Conservation (phyloP, 1,140 invertebrate species). For the Sminthurinus signatus region DNA sequence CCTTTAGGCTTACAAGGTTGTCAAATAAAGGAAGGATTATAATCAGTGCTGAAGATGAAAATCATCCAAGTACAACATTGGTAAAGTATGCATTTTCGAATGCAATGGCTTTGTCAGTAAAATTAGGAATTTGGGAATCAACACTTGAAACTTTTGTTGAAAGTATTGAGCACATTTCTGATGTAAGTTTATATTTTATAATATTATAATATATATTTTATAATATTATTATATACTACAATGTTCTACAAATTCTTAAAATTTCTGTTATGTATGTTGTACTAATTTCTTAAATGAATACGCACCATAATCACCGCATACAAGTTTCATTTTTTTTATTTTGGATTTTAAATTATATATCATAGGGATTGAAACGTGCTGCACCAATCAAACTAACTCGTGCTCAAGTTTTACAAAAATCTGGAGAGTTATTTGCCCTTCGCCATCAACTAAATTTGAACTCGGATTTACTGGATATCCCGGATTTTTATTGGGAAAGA, state of each 20-base stretch:
- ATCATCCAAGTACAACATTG: too few relatives aligned
- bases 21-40: too few relatives aligned
- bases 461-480: conserved; percentile 86
- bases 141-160: conserved; percentile 73
- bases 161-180: conserved; percentile 70
- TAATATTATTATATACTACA: too few relatives aligned
- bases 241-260: too few relatives aligned
- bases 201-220: too few relatives aligned
- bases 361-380: conserved; percentile 66
- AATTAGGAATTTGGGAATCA: conserved; percentile 86
- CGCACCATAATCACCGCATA: too few relatives aligned
- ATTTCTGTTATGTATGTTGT: too few relatives aligned
- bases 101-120: conserved; percentile 83
- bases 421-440: conserved; percentile 82
- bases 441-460: conserved; percentile 84
- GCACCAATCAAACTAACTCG: conserved; percentile 59
- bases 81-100: conserved; percentile 79
- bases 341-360: too few relatives aligned
- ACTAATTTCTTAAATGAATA: too few relatives aligned
- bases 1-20: too few relatives aligned
- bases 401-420: conserved; percentile 72
- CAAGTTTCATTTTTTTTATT: too few relatives aligned
- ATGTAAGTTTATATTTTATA: conserved; percentile 51
- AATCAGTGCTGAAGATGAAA: too few relatives aligned
- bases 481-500: conserved; percentile 96